Evolutionary conservation across 2,797 vertebrate genomes (phyloP).

Genomic region (Microcaecilia unicolor): DNA sequence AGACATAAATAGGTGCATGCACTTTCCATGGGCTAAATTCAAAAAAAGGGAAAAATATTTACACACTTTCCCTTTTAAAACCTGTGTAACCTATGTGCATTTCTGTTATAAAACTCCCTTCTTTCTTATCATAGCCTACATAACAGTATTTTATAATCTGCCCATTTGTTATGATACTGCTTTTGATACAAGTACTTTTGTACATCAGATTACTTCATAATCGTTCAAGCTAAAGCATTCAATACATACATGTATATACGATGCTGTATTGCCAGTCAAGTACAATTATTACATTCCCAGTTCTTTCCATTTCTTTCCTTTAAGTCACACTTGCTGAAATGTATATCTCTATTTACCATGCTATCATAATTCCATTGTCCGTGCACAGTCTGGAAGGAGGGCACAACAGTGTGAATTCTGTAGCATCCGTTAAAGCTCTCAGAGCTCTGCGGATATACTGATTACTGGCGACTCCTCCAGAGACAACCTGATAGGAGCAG

Average conservation of each 20-base stretch:
- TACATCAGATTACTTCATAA: slow-evolving; percentile 7
- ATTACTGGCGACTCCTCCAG: slow-evolving; percentile 92
- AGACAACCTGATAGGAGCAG: slow-evolving; percentile 63
- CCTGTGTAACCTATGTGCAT: no score
- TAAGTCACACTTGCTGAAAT: no score
- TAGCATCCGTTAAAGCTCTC: slow-evolving; percentile 54
- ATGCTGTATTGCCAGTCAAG: background rate
- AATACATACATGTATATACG: background rate
- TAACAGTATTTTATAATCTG: no score
- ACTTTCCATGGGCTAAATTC: no score
- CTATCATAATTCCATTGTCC: slow-evolving; percentile 93
- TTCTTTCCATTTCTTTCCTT: no score
- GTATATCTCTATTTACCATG: slow-evolving; percentile 74
- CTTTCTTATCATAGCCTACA: no score
- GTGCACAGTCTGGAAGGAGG: slow-evolving; percentile 83
- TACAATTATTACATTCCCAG: background rate
- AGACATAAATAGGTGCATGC: no score
- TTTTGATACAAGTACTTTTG: no score
- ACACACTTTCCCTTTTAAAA: no score
- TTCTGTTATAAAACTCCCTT: no score
- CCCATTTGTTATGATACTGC: no score
- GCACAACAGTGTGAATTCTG: slow-evolving; percentile 65
- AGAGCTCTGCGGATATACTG: slow-evolving; percentile 71
- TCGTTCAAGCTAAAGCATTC: background rate
- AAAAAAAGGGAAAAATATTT: no score